phyloP scores from a whole-genome alignment of 2,113 vertebrate genomes.

The Pogona vitticeps region DNA sequence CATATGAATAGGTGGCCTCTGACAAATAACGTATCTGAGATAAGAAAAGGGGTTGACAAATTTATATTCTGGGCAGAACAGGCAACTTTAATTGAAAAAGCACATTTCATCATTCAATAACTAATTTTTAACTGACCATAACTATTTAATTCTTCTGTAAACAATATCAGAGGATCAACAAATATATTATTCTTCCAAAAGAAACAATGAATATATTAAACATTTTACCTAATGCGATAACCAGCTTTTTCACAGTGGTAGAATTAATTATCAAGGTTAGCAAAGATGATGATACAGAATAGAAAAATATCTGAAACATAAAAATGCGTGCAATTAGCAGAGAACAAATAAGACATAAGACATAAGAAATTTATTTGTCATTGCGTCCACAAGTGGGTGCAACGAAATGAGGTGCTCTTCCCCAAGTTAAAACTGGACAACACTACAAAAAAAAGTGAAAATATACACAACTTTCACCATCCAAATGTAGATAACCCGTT shows the following conservation, averaged over 20 bases:
- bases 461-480: too few species aligned
- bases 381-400: too few species aligned
- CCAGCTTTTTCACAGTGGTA: constrained; percentile 63
- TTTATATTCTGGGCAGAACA: background rate
- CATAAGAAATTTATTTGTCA: too few species aligned
- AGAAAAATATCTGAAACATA: constrained; percentile 71
- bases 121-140: background rate
- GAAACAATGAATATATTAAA: constrained; percentile 8
- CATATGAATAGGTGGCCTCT: background rate
- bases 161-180: background rate
- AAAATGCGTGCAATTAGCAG: constrained; percentile 19
- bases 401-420: too few species aligned
- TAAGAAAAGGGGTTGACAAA: background rate
- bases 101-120: background rate
- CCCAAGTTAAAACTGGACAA: too few species aligned
- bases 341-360: too few species aligned
- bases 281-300: constrained; percentile 63
- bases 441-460: too few species aligned
- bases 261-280: constrained; percentile 65
- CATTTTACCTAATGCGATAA: constrained; percentile 68
- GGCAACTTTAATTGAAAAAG: background rate
- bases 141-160: background rate
- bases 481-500: too few species aligned
- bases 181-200: background rate
- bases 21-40: background rate